A percentile compares a stretch with the other conserved stretches of the same genome.
Evolutionary conservation across 2,113 vertebrate species (phyloP).

Genomic region (Sardina pilchardus): DNA sequence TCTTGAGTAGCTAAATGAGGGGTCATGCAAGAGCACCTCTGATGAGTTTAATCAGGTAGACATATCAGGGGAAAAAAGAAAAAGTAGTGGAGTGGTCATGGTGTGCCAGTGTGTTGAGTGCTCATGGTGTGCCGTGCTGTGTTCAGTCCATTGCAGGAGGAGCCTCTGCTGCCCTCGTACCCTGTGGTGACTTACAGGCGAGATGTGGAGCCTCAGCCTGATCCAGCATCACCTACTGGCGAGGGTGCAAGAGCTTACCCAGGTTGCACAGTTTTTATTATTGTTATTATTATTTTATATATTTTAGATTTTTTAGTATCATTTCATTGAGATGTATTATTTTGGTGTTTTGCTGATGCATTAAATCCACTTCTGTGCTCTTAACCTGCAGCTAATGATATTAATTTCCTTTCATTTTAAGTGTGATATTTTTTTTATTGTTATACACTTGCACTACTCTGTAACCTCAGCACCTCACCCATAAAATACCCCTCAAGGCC

Average conservation of each 20-base stretch:
- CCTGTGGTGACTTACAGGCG: constrained; percentile 28
- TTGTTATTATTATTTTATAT: neutral
- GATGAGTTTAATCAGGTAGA: too few relatives aligned
- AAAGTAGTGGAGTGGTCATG: too few relatives aligned
- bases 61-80: too few relatives aligned
- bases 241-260: constrained; percentile 9
- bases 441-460: neutral
- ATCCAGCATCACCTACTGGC: constrained; percentile 30
- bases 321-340: neutral
- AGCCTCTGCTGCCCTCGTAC: constrained; percentile 37
- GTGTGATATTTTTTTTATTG: neutral
- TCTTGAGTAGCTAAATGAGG: too few relatives aligned
- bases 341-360: too few relatives aligned
- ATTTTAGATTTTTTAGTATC: neutral
- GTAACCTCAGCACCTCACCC: neutral
- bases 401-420: neutral
- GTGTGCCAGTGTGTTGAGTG: too few relatives aligned
- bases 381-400: neutral
- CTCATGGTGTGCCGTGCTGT: neutral
- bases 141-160: constrained; percentile 37
- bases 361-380: too few relatives aligned
- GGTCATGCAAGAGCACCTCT: too few relatives aligned
- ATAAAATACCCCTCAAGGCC: neutral
- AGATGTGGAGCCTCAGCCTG: neutral
- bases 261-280: neutral